Conservation (phyloP, 2,797 vertebrate species). For the Acropternis orthonyx region DNA sequence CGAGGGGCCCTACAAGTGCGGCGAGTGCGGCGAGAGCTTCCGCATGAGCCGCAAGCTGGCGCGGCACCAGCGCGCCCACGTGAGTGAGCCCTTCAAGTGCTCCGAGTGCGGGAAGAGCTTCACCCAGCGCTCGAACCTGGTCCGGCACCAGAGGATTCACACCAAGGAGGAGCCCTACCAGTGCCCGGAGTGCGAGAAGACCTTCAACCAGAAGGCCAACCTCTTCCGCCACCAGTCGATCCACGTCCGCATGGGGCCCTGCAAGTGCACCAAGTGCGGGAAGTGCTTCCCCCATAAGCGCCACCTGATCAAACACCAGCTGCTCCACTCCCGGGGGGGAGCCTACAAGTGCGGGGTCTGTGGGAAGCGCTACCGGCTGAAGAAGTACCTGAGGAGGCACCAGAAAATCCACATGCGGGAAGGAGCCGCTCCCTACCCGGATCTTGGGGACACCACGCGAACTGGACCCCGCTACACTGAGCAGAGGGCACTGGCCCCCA, state of each 20-base stretch:
- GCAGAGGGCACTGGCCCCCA: background rate
- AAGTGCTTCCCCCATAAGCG: slow-evolving; percentile 7
- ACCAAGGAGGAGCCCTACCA: slow-evolving; percentile 82
- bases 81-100: slow-evolving; percentile 29
- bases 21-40: slow-evolving; percentile 17
- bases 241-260: slow-evolving; percentile 73
- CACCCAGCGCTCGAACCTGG: slow-evolving; percentile 85
- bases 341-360: slow-evolving; percentile 18
- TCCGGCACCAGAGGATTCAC: slow-evolving; percentile 85
- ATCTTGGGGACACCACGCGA: fast-evolving
- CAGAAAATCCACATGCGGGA: slow-evolving; percentile 12
- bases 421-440: background rate
- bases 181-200: slow-evolving; percentile 83
- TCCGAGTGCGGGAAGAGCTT: slow-evolving; percentile 77
- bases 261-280: slow-evolving; percentile 45
- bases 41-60: background rate
- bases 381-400: slow-evolving; percentile 49
- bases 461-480: background rate
- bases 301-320: slow-evolving; percentile 17
- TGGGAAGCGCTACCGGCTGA: slow-evolving; percentile 9
- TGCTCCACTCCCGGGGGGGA: slow-evolving; percentile 8
- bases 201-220: slow-evolving; percentile 87
- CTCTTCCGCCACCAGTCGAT: slow-evolving; percentile 83
- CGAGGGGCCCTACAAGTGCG: background rate
- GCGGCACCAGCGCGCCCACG: background rate